Percentiles rank a stretch among this genome's conserved stretches.
Evolutionary conservation across 2,113 vertebrate genomes (phyloP).

Genomic region (Tylochromis polylepis): DNA sequence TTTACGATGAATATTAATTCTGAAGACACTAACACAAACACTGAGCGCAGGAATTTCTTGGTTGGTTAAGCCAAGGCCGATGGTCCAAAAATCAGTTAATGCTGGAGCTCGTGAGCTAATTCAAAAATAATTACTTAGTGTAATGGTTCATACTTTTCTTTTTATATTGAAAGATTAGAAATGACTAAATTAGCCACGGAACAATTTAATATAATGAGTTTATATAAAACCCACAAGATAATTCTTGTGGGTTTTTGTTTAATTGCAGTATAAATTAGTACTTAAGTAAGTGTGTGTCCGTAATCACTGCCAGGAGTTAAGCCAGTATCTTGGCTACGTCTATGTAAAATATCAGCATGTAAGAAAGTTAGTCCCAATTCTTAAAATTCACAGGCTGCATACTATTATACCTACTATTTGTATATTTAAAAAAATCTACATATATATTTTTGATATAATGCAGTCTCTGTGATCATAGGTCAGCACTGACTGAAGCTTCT

Average conservation of each 20-base stretch:
- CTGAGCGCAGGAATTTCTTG: not conserved
- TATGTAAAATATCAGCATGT: not conserved
- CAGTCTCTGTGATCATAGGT: not conserved
- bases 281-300: not conserved
- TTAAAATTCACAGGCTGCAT: not conserved
- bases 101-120: not conserved
- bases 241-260: not conserved
- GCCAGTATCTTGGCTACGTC: not conserved
- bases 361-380: not conserved
- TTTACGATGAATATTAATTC: not conserved
- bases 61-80: not conserved
- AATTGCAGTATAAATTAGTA: not conserved
- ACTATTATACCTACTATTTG: not conserved
- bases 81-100: not conserved
- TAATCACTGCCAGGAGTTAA: not conserved
- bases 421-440: rapidly evolving
- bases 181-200: not conserved
- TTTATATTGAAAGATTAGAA: not conserved
- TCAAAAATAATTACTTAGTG: not conserved
- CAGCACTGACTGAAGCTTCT: not conserved
- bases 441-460: not conserved
- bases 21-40: not conserved
- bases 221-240: not conserved
- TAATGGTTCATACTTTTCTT: not conserved
- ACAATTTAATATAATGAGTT: not conserved